Conservation (phyloP, 37 sponge, comb jelly and placozoan species). For the Agelas oroides region DNA sequence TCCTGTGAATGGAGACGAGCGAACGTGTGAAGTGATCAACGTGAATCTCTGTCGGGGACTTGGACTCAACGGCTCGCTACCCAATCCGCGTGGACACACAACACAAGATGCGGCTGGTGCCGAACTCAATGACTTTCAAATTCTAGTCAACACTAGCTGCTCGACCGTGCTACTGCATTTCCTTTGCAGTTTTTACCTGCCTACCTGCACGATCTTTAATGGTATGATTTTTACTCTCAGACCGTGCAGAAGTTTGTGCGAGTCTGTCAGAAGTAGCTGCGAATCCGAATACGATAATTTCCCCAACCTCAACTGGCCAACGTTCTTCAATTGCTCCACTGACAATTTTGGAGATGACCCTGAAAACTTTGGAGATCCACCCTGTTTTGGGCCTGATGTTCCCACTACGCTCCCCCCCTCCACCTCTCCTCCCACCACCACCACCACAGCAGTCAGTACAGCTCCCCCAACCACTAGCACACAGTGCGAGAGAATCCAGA, state of each 20-base stretch:
- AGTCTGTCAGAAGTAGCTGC: background rate
- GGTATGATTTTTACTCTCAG: background rate
- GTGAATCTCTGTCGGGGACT: background rate
- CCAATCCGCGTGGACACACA: background rate
- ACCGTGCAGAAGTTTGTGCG: slow-evolving; percentile 26
- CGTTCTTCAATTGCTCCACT: slow-evolving; percentile 26
- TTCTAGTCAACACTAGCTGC: background rate
- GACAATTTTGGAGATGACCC: background rate
- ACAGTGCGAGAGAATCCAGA: background rate
- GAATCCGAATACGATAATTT: background rate
- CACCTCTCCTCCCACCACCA: too few species aligned
- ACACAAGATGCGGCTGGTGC: background rate
- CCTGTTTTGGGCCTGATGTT: slow-evolving; percentile 11
- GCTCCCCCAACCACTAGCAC: background rate
- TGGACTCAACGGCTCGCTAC: slow-evolving; percentile 9
- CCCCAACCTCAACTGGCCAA: background rate
- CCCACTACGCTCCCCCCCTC: too few species aligned
- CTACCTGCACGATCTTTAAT: background rate
- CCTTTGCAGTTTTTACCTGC: slow-evolving; percentile 39
- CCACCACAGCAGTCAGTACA: background rate
- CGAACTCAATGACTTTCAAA: slow-evolving; percentile 11
- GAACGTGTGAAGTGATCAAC: too few species aligned
- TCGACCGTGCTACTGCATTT: slow-evolving; percentile 28
- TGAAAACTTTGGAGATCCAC: too few species aligned
- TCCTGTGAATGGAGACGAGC: too few species aligned